phyloP scores from a whole-genome alignment of 2,797 vertebrate species.

The Falco naumanni region DNA sequence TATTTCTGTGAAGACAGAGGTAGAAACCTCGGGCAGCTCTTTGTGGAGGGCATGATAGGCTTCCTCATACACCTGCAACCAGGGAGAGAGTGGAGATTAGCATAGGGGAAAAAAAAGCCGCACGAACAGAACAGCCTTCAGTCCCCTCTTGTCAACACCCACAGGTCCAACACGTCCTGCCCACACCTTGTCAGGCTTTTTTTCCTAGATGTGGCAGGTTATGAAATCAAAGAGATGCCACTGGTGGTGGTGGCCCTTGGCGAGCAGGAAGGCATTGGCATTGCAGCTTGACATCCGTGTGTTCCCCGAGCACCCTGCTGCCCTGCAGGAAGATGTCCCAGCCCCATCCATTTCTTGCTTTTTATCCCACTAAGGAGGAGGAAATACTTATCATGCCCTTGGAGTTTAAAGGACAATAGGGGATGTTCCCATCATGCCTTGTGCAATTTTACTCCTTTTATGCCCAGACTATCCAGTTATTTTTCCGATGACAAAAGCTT shows the following conservation, averaged over 20 bases:
- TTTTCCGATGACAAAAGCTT: constrained; percentile 1
- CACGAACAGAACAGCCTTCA: neutral
- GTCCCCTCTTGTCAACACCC: neutral
- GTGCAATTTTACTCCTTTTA: constrained; percentile 8
- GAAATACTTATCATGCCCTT: constrained; percentile 3
- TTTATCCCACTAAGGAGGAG: neutral
- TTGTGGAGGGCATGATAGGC: constrained; percentile 94
- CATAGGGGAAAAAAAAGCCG: neutral
- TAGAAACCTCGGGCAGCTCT: constrained; percentile 89
- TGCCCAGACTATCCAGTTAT: neutral
- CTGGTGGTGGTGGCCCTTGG: neutral
- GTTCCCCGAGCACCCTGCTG: neutral
- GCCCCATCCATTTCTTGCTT: neutral
- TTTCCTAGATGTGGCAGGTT: neutral
- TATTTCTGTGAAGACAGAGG: constrained; percentile 89
- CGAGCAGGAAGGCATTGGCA: neutral
- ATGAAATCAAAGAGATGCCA: neutral
- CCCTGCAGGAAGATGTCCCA: neutral
- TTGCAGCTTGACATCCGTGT: neutral
- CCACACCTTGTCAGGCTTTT: neutral
- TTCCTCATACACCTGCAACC: constrained; percentile 88
- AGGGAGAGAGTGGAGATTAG: neutral
- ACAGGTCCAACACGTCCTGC: neutral
- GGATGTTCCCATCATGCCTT: constrained; percentile 27
- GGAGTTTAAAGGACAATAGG: constrained; percentile 11